phyloP scores from a whole-genome alignment of 1,140 invertebrate species.

The Atta colombica region DNA sequence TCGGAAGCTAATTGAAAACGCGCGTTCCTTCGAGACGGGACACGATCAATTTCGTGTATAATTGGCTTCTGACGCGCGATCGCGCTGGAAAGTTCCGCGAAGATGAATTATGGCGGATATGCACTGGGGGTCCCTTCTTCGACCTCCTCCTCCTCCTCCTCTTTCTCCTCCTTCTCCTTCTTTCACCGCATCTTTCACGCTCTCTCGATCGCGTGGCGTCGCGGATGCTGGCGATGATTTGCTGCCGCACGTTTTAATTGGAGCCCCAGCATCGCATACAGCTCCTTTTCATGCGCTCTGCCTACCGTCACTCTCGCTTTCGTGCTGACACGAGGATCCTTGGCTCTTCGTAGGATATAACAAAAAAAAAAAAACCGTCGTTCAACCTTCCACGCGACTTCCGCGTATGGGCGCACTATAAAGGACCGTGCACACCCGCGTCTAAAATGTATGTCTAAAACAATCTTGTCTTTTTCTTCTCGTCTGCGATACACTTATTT shows the following conservation, averaged over 20 bases:
- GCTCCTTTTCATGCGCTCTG: slow-evolving; percentile 51
- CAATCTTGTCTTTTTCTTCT: background rate
- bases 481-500: background rate
- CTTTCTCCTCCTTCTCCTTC: background rate
- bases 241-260: slow-evolving; percentile 68
- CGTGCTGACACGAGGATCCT: slow-evolving; percentile 30
- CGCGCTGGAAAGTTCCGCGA: slow-evolving; percentile 45
- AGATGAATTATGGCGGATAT: slow-evolving; percentile 51
- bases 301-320: slow-evolving; percentile 66
- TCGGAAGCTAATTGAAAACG: slow-evolving; percentile 42
- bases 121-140: background rate
- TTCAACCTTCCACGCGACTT: slow-evolving; percentile 55
- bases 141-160: no score
- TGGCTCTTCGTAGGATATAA: slow-evolving; percentile 15
- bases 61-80: slow-evolving; percentile 40
- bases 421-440: slow-evolving; percentile 34
- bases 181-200: background rate
- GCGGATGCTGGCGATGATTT: slow-evolving; percentile 68
- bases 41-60: slow-evolving; percentile 53
- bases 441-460: background rate
- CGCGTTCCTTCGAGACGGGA: slow-evolving; percentile 17
- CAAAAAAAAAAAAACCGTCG: slow-evolving; percentile 23
- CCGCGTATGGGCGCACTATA: slow-evolving; percentile 40
- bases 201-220: slow-evolving; percentile 33
- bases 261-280: slow-evolving; percentile 35